Base-by-base conservation (phyloP, 2,113 vertebrate species). In the Podilymbus podiceps region DNA sequence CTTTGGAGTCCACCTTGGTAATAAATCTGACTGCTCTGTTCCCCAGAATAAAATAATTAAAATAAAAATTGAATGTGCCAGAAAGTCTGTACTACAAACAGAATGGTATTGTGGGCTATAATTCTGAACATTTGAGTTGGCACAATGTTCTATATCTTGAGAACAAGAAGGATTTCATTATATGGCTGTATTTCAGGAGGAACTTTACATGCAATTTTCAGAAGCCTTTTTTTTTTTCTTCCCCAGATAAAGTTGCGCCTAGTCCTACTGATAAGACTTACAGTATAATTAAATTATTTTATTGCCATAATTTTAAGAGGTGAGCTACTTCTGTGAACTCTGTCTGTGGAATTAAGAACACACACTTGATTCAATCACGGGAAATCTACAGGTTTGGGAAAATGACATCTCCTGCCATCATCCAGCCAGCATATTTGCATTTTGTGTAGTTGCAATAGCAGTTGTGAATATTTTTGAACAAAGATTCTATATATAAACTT, bases 11-110 rank as follows among this genome's bases (percentile, higher is more conserved):
- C 88, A 89, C 84, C 64, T 96, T 33, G 1, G 85, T 96, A 95
- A 97, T 98, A 98, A 98, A 98, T 98, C 97, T 97, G 88, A 87
- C 83, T 82, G 81, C 89, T 97, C 84, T 87, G 75, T 97, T 97
- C 94, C 63, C 82, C 53, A 89, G 97, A 91, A 97, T 79, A 97
- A 97, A 98, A 97, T 98, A 98, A 98, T 98, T 98, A 97, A 97
- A 98, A 93, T 86, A 96, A 96, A 97, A 98, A 97, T 94, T 64
- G 90, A 96, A 92, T 95, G 81, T 97, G 89, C 93, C 81, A 93
- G 94, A 86, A 96, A 95, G 80, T 91, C 86, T 96, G 96, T 96
- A 93, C 83, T 97, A 93, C 95, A 97, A 96, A 97, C 85, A 91
- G 95, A 93, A 90, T 35, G 80, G 92, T 95, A 90, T 88, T 94